Conservation (phyloP, 1,140 invertebrate species). For the Zaprionus davidi region DNA sequence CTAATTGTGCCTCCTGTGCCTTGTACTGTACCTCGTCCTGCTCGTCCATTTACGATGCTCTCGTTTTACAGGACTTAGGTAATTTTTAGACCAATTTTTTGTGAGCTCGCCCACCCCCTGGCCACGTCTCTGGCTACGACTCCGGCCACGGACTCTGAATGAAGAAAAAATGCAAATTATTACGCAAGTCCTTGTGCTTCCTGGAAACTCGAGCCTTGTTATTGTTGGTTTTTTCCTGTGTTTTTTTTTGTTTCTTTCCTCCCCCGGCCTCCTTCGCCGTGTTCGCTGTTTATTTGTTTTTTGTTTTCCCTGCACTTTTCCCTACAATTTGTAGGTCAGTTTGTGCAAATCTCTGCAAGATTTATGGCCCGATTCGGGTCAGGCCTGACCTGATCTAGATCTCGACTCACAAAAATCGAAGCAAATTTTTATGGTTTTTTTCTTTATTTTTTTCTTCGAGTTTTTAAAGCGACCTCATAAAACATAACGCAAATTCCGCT, state of each 20-base stretch:
- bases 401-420: slow-evolving; percentile 12
- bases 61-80: slow-evolving; percentile 75
- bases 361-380: slow-evolving; percentile 51
- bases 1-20: slow-evolving; percentile 11
- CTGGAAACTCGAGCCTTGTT: slow-evolving; percentile 38
- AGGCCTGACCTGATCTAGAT: slow-evolving; percentile 69
- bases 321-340: slow-evolving; percentile 54
- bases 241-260: slow-evolving; percentile 19
- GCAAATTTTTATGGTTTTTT: slow-evolving; percentile 76
- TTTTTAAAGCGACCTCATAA: slow-evolving; percentile 61
- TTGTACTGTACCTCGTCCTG: slow-evolving; percentile 4
- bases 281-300: slow-evolving; percentile 14
- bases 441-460: slow-evolving; percentile 74
- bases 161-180: slow-evolving; percentile 75
- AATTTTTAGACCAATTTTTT: slow-evolving; percentile 78
- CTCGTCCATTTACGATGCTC: slow-evolving; percentile 57
- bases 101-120: slow-evolving; percentile 2
- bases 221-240: slow-evolving; percentile 34
- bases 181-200: slow-evolving; percentile 69
- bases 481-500: slow-evolving; percentile 36
- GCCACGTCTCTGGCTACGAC: background rate
- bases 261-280: background rate
- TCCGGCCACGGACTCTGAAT: background rate
- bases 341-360: slow-evolving; percentile 18
- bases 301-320: slow-evolving; percentile 6